These are phyloP conservation scores for Metaphire vulgaris DNA, from an alignment of 1,140 invertebrate genomes.

Conservation along the genomic window DNA sequence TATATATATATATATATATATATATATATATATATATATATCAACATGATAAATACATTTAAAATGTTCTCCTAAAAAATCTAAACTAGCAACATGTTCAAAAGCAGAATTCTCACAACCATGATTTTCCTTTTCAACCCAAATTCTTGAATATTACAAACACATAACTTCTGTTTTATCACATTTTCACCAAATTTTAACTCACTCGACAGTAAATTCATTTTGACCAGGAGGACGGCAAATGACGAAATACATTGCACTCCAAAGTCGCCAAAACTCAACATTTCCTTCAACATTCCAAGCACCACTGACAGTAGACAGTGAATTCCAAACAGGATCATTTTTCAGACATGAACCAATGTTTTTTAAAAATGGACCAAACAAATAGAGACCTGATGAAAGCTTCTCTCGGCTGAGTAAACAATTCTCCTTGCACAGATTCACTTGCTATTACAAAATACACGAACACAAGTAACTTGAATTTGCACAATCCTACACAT, in stretches of 20 bases:
- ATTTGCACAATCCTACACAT: not conserved
- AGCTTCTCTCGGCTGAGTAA: slow-evolving; percentile 89
- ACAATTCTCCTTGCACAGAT: slow-evolving; percentile 73
- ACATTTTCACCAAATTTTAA: no score
- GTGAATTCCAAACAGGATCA: slow-evolving; percentile 71
- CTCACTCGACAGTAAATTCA: slow-evolving; percentile 92
- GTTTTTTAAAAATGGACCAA: slow-evolving; percentile 70
- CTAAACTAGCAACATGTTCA: no score
- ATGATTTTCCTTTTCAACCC: no score
- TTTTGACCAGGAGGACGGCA: slow-evolving; percentile 91
- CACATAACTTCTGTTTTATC: no score
- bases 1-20: no score
- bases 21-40: no score
- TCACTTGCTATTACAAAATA: slow-evolving; percentile 20
- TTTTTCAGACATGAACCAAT: not conserved
- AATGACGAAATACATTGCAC: slow-evolving; percentile 96
- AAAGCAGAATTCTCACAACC: no score
- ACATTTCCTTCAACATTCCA: slow-evolving; percentile 94
- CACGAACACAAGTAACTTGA: no score
- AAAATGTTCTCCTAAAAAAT: no score
- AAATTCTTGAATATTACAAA: not conserved
- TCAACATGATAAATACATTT: no score
- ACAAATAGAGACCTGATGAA: slow-evolving; percentile 96
- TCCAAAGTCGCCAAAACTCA: slow-evolving; percentile 97
- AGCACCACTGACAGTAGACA: slow-evolving; percentile 76